phyloP scores from a whole-genome alignment of 2,888 invertebrate genomes.

The Tipula unca region DNA sequence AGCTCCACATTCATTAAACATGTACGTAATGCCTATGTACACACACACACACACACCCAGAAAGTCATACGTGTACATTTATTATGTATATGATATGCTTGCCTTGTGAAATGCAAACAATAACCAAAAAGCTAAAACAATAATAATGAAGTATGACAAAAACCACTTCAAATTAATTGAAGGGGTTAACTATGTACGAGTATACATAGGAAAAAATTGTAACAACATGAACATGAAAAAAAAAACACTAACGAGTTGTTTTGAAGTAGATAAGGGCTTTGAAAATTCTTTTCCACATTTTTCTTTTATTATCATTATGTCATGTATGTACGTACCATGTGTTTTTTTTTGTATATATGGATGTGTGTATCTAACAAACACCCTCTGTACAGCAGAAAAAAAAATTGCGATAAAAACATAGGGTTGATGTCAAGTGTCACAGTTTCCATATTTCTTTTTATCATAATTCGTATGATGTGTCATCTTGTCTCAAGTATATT shows the following conservation, averaged over 20 bases:
- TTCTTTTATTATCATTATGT: neutral
- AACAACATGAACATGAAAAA: neutral
- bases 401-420: neutral
- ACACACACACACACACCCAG: too few species aligned
- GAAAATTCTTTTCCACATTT: neutral
- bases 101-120: neutral
- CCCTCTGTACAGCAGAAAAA: neutral
- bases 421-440: slow-evolving; percentile 14
- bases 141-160: neutral
- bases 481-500: slow-evolving; percentile 14
- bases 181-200: neutral
- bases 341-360: neutral
- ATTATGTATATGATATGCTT: neutral
- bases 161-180: slow-evolving; percentile 14
- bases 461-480: slow-evolving; percentile 14
- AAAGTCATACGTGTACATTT: neutral
- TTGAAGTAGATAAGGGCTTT: neutral
- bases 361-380: neutral
- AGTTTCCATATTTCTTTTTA: slow-evolving; percentile 14
- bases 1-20: neutral
- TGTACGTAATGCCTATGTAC: neutral
- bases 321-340: neutral
- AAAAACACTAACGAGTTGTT: neutral
- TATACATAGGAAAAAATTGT: neutral
- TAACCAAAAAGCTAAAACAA: neutral